phyloP scores from a whole-genome alignment of 1,140 invertebrate genomes.

The Laupala kohalensis region DNA sequence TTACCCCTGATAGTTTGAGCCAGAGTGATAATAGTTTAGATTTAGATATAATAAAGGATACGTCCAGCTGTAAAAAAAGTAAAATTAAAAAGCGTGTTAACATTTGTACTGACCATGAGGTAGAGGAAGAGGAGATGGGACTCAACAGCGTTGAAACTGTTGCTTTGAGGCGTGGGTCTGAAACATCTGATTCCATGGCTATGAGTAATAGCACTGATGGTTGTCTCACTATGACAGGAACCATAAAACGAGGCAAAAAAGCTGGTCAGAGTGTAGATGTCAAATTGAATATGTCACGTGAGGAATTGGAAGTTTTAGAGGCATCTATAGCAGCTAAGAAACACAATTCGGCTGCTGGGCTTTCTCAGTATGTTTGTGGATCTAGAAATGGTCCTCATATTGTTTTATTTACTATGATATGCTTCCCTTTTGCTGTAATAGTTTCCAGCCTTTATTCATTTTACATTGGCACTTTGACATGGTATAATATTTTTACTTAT shows the following conservation, averaged over 20 bases:
- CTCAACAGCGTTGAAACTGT: slow-evolving; percentile 17
- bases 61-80: slow-evolving; percentile 3
- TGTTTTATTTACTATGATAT: slow-evolving; percentile 46
- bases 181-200: slow-evolving; percentile 20
- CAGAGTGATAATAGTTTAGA: slow-evolving; percentile 13
- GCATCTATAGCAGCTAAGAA: slow-evolving; percentile 41
- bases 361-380: slow-evolving; percentile 8
- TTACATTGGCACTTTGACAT: slow-evolving; percentile 59
- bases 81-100: slow-evolving; percentile 17
- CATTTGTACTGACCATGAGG: slow-evolving; percentile 13
- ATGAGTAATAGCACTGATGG: slow-evolving; percentile 19
- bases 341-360: background rate
- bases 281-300: slow-evolving; percentile 50
- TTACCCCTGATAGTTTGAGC: slow-evolving; percentile 10
- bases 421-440: slow-evolving; percentile 47
- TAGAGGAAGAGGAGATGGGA: slow-evolving; percentile 9
- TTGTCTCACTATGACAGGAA: slow-evolving; percentile 49
- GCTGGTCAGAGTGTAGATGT: slow-evolving; percentile 59
- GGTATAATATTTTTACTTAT: slow-evolving; percentile 62
- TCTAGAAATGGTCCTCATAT: slow-evolving; percentile 46
- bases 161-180: slow-evolving; percentile 18
- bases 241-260: slow-evolving; percentile 56
- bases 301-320: slow-evolving; percentile 53
- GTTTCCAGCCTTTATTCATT: slow-evolving; percentile 53
- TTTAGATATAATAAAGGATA: slow-evolving; percentile 11